Base-by-base conservation (phyloP, 2,888 invertebrate species). In the Drosophila longiperda region DNA sequence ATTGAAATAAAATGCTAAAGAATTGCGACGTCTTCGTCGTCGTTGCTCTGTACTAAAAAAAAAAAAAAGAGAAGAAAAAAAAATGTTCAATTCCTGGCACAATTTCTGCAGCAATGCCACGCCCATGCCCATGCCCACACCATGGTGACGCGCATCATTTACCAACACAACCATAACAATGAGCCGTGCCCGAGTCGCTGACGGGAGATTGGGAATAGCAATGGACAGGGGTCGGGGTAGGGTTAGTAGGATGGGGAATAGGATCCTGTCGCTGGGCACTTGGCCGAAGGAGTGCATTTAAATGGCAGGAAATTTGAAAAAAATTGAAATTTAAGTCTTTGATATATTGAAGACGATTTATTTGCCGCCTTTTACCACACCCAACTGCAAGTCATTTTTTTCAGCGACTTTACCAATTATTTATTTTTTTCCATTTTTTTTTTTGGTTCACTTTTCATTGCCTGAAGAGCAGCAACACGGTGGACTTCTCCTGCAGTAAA, bases 251-350 rank as follows among this genome's bases (percentile, higher is more conserved):
- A 11, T 45, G 23, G 32, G 11, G n/a, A 55, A 54, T 32, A 67
- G 67, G 68, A 66, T 68, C 54, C 66, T 55, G 49, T 48, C 50
- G 36, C 45, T 64, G 62, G 79, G 53, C 76, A 72, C 67, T 63
- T 70, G 87, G 88, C 76, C 83, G 83, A 87, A 89, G 75, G 83
- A 86, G 84, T 83, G 86, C 86, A 85, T 83, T 85, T 91, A 88
- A 91, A 90, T 90, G 83, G 83, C 78, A 81, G 85, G 86, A 90
- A 88, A 90, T 89, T 90, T 87, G 80, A 89, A 90, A 91, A 90
- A 90, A 91, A 91, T 90, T 89, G 85, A 90, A 91, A 91, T 90
- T 90, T 90, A 90, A 90, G 91, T 87, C 91, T 85, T 83, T 91
- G 90, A 90, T 81, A 90, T 90, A 90, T 90, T 83, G 78, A 74